phyloP scores from a whole-genome alignment of 2,797 vertebrate genomes.

The Delichon dasypus region DNA sequence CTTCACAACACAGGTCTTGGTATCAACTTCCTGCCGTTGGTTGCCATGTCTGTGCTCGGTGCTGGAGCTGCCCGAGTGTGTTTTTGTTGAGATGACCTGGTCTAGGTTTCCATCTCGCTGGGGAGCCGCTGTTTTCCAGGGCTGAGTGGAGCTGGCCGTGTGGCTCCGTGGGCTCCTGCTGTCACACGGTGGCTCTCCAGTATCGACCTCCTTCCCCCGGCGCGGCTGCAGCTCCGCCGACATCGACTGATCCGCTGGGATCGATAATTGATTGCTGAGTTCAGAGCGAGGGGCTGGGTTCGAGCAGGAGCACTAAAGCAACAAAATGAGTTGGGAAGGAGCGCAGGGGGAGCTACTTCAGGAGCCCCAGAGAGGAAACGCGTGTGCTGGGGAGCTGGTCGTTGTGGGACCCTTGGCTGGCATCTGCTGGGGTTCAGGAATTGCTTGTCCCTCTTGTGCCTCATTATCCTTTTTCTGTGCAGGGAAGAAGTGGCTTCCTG shows the following conservation, averaged over 20 bases:
- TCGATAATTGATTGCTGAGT: background rate
- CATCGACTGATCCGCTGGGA: background rate
- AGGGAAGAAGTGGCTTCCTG: background rate
- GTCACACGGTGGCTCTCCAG: background rate
- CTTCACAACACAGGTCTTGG: background rate
- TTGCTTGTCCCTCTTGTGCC: background rate
- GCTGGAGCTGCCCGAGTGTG: background rate
- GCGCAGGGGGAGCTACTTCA: background rate
- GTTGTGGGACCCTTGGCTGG: accelerated
- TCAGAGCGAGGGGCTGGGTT: background rate
- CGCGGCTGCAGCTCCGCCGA: background rate
- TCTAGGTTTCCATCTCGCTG: accelerated
- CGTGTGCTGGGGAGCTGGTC: accelerated
- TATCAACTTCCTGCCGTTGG: accelerated
- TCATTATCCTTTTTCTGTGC: accelerated
- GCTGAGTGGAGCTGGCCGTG: background rate
- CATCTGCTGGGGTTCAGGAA: background rate
- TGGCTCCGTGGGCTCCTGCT: background rate
- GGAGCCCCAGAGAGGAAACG: accelerated
- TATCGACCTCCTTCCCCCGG: background rate
- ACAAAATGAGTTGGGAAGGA: accelerated
- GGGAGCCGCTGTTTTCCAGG: background rate
- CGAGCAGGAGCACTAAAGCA: background rate
- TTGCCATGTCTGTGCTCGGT: accelerated
- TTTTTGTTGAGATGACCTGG: accelerated